Evolutionary conservation across 2,888 invertebrate species (phyloP), one percentile per base, ranked within the genome.

Genomic region (Pristionchus arcanus): DNA sequence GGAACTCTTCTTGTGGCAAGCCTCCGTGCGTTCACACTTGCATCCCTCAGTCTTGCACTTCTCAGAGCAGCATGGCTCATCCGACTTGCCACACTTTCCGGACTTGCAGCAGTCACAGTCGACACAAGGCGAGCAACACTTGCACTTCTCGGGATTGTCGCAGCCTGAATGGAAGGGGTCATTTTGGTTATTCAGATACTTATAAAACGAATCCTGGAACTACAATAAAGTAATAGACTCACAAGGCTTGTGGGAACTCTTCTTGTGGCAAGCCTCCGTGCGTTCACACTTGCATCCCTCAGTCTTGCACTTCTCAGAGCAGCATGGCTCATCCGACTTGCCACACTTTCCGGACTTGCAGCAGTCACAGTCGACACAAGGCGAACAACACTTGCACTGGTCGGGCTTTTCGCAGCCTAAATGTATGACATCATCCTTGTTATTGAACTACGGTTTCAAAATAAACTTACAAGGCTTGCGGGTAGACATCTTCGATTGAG

Each of bases 1-100:
- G 63, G 25, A 25, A n/a, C 42, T 42, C 77, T 37, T 77, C 37
- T 42, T 42, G 77, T 77, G 77, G 77, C 77, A 77, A 25, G 77
- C 77, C 77, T 77, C 77, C 37, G 77, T 77, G 25, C 77, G 77
- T 25, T 77, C 77, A 42, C 77, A 77, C 77, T 42, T 77, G 77
- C 77, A 77, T 19, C 77, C 77, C n/a, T 42, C 77, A 25, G 37
- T 77, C 37, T 77, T 77, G 77, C 37, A 77, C 77, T 42, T 77
- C 77, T 71, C 71, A 19, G 71, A 77, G 37, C 42, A 77, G 42
- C 77, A 42, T 77, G 37, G 25, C 31, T 42, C 77, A 25, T 37
- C 37, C 31, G 71, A 34, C 77, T 77, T 42, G 77, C 25, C 42
- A 25, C 37, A 77, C 37, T 25, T 42, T 21, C 42, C 71, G 19